A percentile compares a stretch with the other conserved stretches of the same genome.
Evolutionary conservation across 1,140 invertebrate species (phyloP).

Genomic region (Leptoteleia sp.): DNA sequence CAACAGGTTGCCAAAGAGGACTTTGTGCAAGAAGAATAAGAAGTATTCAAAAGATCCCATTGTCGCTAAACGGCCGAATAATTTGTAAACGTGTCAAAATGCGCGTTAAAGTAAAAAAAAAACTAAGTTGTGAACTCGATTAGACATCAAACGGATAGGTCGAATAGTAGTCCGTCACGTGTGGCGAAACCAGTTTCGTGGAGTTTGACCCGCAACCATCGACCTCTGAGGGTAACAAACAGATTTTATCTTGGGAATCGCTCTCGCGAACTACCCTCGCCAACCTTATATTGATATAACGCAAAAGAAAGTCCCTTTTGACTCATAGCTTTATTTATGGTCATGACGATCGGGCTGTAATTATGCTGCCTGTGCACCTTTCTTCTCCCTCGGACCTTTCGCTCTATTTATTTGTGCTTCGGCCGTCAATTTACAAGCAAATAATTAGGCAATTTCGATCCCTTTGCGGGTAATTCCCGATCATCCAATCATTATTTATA

Average conservation of each 20-base stretch:
- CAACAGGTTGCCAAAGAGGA: no score
- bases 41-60: neutral
- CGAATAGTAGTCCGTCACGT: slow-evolving; percentile 47
- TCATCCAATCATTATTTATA: slow-evolving; percentile 41
- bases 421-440: slow-evolving; percentile 60
- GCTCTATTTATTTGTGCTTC: slow-evolving; percentile 59
- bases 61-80: slow-evolving; percentile 22
- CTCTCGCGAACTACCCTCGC: slow-evolving; percentile 49
- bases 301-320: slow-evolving; percentile 62
- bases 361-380: slow-evolving; percentile 73
- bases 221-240: slow-evolving; percentile 56
- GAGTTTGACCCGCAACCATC: slow-evolving; percentile 64
- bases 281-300: slow-evolving; percentile 46
- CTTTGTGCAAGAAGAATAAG: no score
- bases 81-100: slow-evolving; percentile 34
- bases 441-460: slow-evolving; percentile 67
- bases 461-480: slow-evolving; percentile 29
- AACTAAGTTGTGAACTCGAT: slow-evolving; percentile 38
- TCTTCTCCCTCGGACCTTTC: slow-evolving; percentile 49
- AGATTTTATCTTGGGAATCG: slow-evolving; percentile 70
- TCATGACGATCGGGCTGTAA: no score
- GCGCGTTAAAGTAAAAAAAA: slow-evolving; percentile 14
- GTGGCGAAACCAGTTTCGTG: slow-evolving; percentile 64
- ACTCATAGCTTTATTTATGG: no score
- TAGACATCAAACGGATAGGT: slow-evolving; percentile 51